Percentiles rank a stretch among this genome's conserved stretches.
phyloP scores from a whole-genome alignment of 2,113 vertebrate genomes.

The western clawed frog (Xenopus tropicalis) region UCB_Xtro_10.0 CM004452.2:10141001-10141500 shows the following conservation, averaged over 20 bases:
- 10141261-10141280: not conserved
- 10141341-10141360: slow-evolving; percentile 63
- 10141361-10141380: slow-evolving; percentile 62
- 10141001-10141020: not conserved
- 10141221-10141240: not conserved
- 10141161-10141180: not conserved
- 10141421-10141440: slow-evolving; percentile 63
- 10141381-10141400: slow-evolving; percentile 63
- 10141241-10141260: slow-evolving; percentile 30
- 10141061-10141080: not conserved
- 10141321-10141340: slow-evolving; percentile 66
- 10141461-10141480: slow-evolving; percentile 65
- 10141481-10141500: slow-evolving; percentile 67
- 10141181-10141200: not conserved
- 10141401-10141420: slow-evolving; percentile 54
- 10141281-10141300: slow-evolving; percentile 56
- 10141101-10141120: not conserved
- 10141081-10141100: not conserved
- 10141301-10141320: slow-evolving; percentile 69
- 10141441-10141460: slow-evolving; percentile 65
- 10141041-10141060: not conserved
- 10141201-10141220: not conserved
- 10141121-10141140: not conserved
- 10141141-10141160: not conserved
- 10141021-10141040: not conserved